Evolutionary conservation across 2,888 invertebrate species (phyloP).

Genomic region (Drosophila cognata): DNA sequence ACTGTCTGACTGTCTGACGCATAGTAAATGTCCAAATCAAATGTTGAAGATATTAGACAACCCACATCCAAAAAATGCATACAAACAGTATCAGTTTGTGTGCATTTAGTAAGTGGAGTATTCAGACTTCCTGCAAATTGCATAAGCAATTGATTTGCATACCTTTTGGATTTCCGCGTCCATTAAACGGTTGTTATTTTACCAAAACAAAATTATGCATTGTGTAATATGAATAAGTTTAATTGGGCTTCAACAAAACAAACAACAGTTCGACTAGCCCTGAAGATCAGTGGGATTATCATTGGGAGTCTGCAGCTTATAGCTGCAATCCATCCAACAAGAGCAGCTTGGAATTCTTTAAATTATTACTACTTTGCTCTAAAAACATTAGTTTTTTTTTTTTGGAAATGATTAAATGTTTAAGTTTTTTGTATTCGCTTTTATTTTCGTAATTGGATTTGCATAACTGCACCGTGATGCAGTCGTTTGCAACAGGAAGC

Average conservation of each 20-base stretch:
- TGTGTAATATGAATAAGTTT: background rate
- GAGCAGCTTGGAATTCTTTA: background rate
- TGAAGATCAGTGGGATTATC: background rate
- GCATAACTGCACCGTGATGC: constrained; percentile 20
- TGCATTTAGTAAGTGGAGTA: constrained; percentile 15
- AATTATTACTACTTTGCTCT: background rate
- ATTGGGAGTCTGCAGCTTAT: too few species aligned
- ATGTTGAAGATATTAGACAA: constrained; percentile 22
- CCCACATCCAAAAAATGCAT: constrained; percentile 37
- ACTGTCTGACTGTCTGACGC: constrained; percentile 4
- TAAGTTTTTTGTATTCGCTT: background rate
- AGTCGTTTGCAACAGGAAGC: constrained; percentile 4
- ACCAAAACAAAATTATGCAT: background rate
- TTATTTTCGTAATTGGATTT: constrained; percentile 12
- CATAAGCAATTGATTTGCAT: constrained; percentile 48
- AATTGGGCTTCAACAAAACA: background rate
- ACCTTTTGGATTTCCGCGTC: constrained; percentile 53
- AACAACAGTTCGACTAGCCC: background rate
- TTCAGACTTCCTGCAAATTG: constrained; percentile 64
- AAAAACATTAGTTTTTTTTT: background rate
- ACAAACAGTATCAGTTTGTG: background rate
- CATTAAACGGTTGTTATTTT: constrained; percentile 17
- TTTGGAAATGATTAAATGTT: background rate
- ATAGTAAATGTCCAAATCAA: constrained; percentile 20
- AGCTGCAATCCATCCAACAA: background rate